Evolutionary conservation across 2,113 vertebrate species (phyloP), one percentile per base, ranked within the genome.

Genomic region (Syngnathus scovelli): DNA sequence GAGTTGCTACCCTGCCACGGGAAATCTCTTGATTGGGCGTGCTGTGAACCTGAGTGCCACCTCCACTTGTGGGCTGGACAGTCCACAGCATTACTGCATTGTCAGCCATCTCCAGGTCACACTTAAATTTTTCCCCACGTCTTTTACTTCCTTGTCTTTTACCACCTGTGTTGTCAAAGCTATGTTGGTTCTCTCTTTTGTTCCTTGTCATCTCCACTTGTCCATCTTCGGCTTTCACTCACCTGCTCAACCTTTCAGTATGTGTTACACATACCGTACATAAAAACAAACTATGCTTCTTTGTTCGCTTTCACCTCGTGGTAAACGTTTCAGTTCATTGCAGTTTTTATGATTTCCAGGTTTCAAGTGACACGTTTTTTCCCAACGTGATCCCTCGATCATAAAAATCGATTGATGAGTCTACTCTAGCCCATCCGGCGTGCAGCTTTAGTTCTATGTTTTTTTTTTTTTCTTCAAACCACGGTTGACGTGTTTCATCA

Each of bases 71-170:
- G 93, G 91, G 21, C 73, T 94, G 55, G 16, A 83, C 0, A 33
- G 73, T 6, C 90, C 89, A 0, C 87, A 94, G 67, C 84, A 82
- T 2, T 95, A 91, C 84, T 97, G 93, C 70, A 92, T 94, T 0
- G 91, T 95, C 85, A 95, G 93, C 85, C 92, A 95, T 72, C 88
- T 94, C 18, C 91, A 93, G 91, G 92, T 93, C 65, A 75, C 18
- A 3, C 6, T 64, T 46, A 41, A 21, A 16, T 27, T 63, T 23
- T 46, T 43, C 11, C 21, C 13, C 7, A 27, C 0, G 12, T 15
- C 6, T 5, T 15, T 38, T 12, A 15, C 19, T 13, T 4, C 21
- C 18, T 61, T 61, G 21, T 39, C 16, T 41, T 39, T 21, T 19
- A 37, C 16, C 58, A 33, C 13, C 33, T 38, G 15, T 19, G 18